Base-by-base conservation (phyloP, 2,113 vertebrate genomes). In the Dicaeum eximium region DNA sequence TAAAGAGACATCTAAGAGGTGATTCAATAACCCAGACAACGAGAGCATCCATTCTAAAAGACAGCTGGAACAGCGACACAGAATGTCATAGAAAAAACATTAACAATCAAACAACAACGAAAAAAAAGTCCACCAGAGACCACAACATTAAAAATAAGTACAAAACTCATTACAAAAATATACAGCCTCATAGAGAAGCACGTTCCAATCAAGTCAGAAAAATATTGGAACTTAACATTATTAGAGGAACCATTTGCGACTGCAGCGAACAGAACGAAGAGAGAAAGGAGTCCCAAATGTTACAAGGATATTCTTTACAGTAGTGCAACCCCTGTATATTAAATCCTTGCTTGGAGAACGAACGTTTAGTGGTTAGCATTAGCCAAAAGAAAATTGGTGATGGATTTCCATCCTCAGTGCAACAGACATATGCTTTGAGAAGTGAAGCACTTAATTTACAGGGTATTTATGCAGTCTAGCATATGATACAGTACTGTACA, bases 161-260 rank as follows among this genome's bases (percentile, higher is more conserved):
- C 98, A 98, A 98, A 98, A 99, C 99, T 98, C 97, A 98, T 98
- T 98, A 99, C 98, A 99, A 99, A 99, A 99, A 99, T 98, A 99
- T 98, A 98, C 98, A 99, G 98, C 98, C 98, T 99, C 98, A 98
- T 98, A 99, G 98, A 99, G 98, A 99, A 98, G 98, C 98, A 97
- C 87, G 97, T 98, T 98, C 98, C 98, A 98, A 97, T 98, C 77
- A 90, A 97, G 97, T 98, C 97, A 98, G 98, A 98, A 98, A 98
- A 98, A 98, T 97, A 98, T 97, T 98, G 98, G 98, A 98, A 98
- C 98, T 97, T 98, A 98, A 98, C 98, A 98, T 97, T 97, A 95
- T 97, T 95, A 87, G 88, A 97, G 97, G 96, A 97, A 98, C 96
- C 97, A 96, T 97, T 97, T 98, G 97, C 81, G 93, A 98, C 94